These are phyloP conservation scores for Cabera pusaria DNA, from an alignment of 2,888 invertebrate species.

Conservation along the genomic window DNA sequence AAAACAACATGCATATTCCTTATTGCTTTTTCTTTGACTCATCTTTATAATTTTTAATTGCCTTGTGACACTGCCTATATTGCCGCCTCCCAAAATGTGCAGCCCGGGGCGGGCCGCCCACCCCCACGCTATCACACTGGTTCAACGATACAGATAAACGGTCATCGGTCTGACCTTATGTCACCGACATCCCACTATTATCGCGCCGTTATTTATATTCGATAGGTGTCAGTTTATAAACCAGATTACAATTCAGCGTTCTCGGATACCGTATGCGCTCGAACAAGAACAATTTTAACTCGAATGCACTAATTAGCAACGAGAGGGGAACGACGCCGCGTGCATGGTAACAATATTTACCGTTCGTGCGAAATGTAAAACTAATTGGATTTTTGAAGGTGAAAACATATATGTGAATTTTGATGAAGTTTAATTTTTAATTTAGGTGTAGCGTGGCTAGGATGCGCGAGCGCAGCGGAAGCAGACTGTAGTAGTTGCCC, in stretches of 20 bases:
- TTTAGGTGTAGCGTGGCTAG: conserved; percentile 23
- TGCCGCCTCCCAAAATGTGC: too few species aligned
- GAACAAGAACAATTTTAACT: conserved; percentile 39
- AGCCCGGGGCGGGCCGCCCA: too few species aligned
- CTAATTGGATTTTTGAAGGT: conserved; percentile 42
- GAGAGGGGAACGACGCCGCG: conserved; percentile 44
- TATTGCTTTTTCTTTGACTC: too few species aligned
- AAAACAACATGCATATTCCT: too few species aligned
- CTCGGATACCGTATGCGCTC: conserved; percentile 31
- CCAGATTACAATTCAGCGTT: conserved; percentile 13
- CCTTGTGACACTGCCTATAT: too few species aligned
- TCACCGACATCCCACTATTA: conserved; percentile 35
- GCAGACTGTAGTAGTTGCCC: conserved; percentile 28
- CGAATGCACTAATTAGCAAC: conserved; percentile 54
- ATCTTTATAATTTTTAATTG: too few species aligned
- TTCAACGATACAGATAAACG: conserved; percentile 20
- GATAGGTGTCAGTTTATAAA: conserved; percentile 24
- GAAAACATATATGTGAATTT: conserved; percentile 17
- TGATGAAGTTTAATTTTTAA: conserved; percentile 20
- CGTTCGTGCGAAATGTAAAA: conserved; percentile 48
- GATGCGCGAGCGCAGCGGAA: conserved; percentile 30
- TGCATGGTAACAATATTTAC: conserved; percentile 44
- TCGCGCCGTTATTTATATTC: conserved; percentile 20
- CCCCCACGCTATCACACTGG: too few species aligned
- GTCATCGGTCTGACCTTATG: conserved; percentile 49